Conservation (phyloP, 30 jellyfish, hydroid and myxozoan species). For the Chrysaora quinquecirrha region DNA sequence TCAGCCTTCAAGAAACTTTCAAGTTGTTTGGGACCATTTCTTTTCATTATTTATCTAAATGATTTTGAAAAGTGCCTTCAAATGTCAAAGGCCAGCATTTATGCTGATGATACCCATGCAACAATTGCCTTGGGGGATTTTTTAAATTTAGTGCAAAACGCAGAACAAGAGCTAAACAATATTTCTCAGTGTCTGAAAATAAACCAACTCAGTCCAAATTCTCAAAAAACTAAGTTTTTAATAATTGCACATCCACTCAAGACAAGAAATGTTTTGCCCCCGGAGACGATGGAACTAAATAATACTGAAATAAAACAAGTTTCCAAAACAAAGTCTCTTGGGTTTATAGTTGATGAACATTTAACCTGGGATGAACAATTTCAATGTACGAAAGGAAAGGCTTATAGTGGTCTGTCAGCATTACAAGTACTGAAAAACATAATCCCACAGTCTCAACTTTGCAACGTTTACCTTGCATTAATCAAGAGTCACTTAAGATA, state of each 20-base stretch:
- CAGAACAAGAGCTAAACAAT: not conserved
- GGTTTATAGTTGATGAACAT: not conserved
- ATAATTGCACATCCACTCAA: not conserved
- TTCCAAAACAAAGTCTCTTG: not conserved
- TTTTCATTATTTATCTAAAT: too few species aligned
- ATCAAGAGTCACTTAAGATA: too few species aligned
- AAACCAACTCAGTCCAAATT: not conserved
- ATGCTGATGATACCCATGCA: too few species aligned
- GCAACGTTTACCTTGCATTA: too few species aligned
- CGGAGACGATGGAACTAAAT: not conserved
- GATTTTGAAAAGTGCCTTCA: too few species aligned
- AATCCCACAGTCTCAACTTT: too few species aligned
- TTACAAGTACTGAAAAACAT: too few species aligned
- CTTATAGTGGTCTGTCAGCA: not conserved
- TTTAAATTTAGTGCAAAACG: too few species aligned
- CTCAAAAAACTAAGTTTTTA: not conserved
- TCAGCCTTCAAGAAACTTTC: constrained; percentile 43
- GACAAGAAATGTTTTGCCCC: not conserved
- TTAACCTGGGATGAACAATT: too few species aligned
- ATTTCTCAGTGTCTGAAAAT: not conserved
- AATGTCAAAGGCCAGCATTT: too few species aligned
- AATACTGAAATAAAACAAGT: not conserved
- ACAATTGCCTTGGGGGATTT: too few species aligned
- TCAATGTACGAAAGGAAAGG: too few species aligned
- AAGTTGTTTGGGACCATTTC: not conserved